Percentiles rank a stretch among this genome's conserved stretches.
These are phyloP conservation scores for Gorsachius magnificus DNA, from an alignment of 2,797 vertebrate species.

Conservation along the genomic window DNA sequence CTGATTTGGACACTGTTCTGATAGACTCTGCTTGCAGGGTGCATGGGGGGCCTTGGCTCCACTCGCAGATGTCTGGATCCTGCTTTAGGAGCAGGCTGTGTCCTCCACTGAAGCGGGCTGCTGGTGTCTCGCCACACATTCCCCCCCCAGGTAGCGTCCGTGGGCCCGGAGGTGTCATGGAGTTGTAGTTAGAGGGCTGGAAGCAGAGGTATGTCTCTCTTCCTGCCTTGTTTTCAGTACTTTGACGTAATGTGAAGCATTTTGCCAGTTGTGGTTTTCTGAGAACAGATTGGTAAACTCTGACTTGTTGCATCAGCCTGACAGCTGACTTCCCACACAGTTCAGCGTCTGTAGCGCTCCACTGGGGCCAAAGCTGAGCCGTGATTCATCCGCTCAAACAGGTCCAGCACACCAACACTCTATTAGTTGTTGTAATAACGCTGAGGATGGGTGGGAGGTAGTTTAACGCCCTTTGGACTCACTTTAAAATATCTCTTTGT, in stretches of 20 bases:
- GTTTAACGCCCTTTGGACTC: not conserved
- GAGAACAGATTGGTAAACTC: constrained; percentile 62
- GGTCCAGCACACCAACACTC: not conserved
- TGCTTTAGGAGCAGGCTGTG: not conserved
- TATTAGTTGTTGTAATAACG: not conserved
- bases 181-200: not conserved
- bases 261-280: constrained; percentile 49
- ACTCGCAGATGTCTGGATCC: not conserved
- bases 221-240: not conserved
- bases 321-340: constrained; percentile 40
- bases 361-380: not conserved
- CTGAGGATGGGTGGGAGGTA: not conserved
- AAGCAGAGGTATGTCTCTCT: constrained; percentile 6
- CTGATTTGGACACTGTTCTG: not conserved
- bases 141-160: not conserved
- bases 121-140: not conserved
- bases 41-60: not conserved
- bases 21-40: not conserved
- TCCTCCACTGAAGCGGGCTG: not conserved
- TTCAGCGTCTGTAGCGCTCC: not conserved
- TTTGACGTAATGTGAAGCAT: constrained; percentile 2
- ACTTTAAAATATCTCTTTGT: not conserved
- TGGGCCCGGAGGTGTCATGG: not conserved
- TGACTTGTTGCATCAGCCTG: constrained; percentile 44
- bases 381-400: constrained; percentile 20